Evolutionary conservation across 2,113 vertebrate species (phyloP), one percentile per base, ranked within the genome.

Genomic region (Malurus cyaneus): DNA sequence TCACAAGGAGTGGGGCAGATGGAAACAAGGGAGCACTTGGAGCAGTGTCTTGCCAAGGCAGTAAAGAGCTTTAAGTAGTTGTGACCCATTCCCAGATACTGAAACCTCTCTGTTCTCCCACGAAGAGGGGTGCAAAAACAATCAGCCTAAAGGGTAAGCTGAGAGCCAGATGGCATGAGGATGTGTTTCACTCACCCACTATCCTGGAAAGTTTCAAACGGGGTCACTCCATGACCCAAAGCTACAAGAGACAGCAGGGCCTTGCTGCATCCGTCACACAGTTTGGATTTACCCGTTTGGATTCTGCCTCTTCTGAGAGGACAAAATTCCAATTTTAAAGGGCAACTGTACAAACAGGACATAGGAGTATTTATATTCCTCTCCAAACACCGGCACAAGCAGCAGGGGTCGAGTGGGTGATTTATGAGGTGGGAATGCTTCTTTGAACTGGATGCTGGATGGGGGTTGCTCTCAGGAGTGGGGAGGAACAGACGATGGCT

Each of bases 311-410:
- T 88, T 57, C 4, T 23, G 36, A 74, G 78, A 91, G 76, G 80
- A 92, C 56, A 25, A 7, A 49, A 52, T 7, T 12, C 23, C n/a
- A 26, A 5, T 52, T 80, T 50, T 49, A 80, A 91, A 94, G 88
- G 91, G 60, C 46, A 93, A 86, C 80, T 80, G 84, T 24, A 65
- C 70, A 92, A 85, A 72, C 32, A 96, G 69, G 64, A 88, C 57
- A 92, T 5, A 18, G 81, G 78, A 91, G 71, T 95, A 96, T 96
- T 95, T 96, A 92, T 81, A 78, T 34, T 83, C 32, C 90, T 89
- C 92, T 96, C 80, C 96, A 93, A 94, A 94, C 77, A 77, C 39
- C 36, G 2, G 80, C 86, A 47, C 50, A 80, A 88, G 78, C 93
- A 87, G 93, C 88, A 81, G 84, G 90, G 88, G 88, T 56, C 91